Evolutionary conservation across 2,113 vertebrate species (phyloP).

Genomic region (Tragulus kanchil): DNA sequence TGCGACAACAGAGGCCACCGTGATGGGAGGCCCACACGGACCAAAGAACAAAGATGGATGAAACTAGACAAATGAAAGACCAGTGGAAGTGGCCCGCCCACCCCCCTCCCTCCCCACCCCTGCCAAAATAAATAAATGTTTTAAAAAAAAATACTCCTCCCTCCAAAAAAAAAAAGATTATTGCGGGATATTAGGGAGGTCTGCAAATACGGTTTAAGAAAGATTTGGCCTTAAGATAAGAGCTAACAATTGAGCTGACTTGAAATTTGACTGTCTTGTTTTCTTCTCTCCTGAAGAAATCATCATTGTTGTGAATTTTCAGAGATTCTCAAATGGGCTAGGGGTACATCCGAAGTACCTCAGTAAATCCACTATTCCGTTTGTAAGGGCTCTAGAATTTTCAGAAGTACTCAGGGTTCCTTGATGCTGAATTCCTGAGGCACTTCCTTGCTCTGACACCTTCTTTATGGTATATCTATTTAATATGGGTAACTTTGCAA

Average conservation of each 20-base stretch:
- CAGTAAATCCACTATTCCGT: background rate
- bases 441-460: conserved; percentile 3
- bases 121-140: no score
- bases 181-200: background rate
- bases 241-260: background rate
- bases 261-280: conserved; percentile 7
- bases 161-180: background rate
- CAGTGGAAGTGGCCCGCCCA: no score
- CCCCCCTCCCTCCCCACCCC: no score
- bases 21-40: no score
- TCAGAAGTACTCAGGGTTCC: conserved; percentile 33
- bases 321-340: background rate
- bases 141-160: no score
- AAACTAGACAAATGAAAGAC: no score
- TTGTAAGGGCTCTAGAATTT: conserved; percentile 34
- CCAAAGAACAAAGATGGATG: no score
- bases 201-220: background rate
- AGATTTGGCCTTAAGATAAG: background rate
- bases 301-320: background rate
- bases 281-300: background rate
- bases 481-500: conserved; percentile 35
- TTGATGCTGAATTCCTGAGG: conserved; percentile 25
- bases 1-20: no score
- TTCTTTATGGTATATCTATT: conserved; percentile 12
- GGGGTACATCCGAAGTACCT: background rate